Evolutionary conservation across 23 tunicate species (phyloP).

Genomic region (Styela clava): DNA sequence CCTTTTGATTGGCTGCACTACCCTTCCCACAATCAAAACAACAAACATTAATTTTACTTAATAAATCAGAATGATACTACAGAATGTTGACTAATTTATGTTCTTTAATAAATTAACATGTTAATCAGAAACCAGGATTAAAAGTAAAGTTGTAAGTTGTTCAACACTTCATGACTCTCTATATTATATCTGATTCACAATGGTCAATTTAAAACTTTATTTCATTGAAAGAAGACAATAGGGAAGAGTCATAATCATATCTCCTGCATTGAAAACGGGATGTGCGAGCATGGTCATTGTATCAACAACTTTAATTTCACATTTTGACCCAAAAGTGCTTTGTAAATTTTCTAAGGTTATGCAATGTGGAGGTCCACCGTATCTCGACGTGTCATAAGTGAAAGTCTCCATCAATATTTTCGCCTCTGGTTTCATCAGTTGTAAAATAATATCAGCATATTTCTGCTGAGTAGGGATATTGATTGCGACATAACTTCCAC

Average conservation of each 20-base stretch:
- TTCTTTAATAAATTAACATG: too few species aligned
- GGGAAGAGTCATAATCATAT: neutral
- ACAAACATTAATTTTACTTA: too few species aligned
- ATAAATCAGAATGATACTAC: too few species aligned
- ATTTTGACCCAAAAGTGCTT: neutral
- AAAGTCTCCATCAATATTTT: constrained; percentile 27
- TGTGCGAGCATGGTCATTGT: neutral
- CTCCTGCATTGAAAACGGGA: neutral
- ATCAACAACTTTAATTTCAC: neutral
- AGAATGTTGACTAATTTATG: too few species aligned
- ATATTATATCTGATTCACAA: too few species aligned
- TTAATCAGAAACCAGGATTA: too few species aligned
- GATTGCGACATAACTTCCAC: constrained; percentile 56
- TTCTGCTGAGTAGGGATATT: constrained; percentile 17
- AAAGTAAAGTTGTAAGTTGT: too few species aligned
- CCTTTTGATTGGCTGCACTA: too few species aligned
- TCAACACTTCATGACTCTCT: too few species aligned
- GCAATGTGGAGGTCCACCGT: constrained; percentile 48
- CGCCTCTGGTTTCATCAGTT: constrained; percentile 25
- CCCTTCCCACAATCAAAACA: too few species aligned
- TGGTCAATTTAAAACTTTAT: too few species aligned
- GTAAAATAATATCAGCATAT: constrained; percentile 32
- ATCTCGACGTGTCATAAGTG: constrained; percentile 17
- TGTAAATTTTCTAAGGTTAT: neutral
- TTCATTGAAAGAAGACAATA: neutral